Evolutionary conservation across 2,113 vertebrate genomes (phyloP), one percentile per base, ranked within the genome.

Genomic region (Nyctereutes procyonoides): DNA sequence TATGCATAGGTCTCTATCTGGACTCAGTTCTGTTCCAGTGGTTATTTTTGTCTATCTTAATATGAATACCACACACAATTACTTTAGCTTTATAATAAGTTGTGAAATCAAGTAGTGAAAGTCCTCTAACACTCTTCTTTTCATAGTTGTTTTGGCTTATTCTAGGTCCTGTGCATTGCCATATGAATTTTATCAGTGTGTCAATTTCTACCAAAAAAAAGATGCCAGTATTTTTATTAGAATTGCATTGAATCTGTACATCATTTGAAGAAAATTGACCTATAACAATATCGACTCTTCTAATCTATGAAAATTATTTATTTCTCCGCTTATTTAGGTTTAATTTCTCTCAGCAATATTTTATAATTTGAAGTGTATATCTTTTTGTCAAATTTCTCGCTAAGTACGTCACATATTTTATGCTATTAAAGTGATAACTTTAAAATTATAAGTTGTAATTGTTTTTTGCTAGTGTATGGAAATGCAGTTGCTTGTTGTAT

Each of bases 11-110:
- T 89, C 63, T 60, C 4, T 88, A 32, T 89, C 60, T 56, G 56
- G 24, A 73, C 55, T 93, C 35, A 17, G 43, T 82, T 83, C n/a
- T 60, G 24, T 87, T n/a, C 51, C 76, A 32, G 85, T 67, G 11
- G 24, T 76, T 79, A 67, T n/a, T 76, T 92, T 93, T 89, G 38
- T 26, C 77, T 73, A 4, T 82, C 56, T 92, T 84, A 88, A 79
- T 15, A 55, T 24, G 30, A 73, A 51, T 38, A 20, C 26, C 26
- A 65, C 19, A 83, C 1, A 14, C 56, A 89, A 55, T 82, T 95
- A 82, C 20, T 88, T 62, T 19, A 56, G 43, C 19, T 73, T 92
- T 73, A 71, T 60, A 84, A 48, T 86, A 65, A 74, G 55, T 65
- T 65, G 65, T 38, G 26, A 87, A 69, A 81, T 88, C 58, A 35